phyloP scores from a whole-genome alignment of 2,888 invertebrate genomes.

The Chromoteleia sp. region DNA sequence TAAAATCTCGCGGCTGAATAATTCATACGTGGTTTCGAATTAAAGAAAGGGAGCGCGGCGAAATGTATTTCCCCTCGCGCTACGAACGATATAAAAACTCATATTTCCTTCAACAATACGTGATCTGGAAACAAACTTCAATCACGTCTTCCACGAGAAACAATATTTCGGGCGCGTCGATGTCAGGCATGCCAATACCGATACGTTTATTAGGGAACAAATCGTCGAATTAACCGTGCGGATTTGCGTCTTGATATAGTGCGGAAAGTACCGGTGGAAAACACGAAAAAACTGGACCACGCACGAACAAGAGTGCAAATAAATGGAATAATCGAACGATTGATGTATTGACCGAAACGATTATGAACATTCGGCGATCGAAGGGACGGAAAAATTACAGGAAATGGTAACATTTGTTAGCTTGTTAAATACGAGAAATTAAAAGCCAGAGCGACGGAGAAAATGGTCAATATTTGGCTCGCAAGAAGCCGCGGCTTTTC shows the following conservation, averaged over 20 bases:
- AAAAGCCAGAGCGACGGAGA: constrained; percentile 5
- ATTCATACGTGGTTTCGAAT: constrained; percentile 55
- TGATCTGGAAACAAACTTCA: constrained; percentile 64
- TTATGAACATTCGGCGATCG: constrained; percentile 9
- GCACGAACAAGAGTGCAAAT: background rate
- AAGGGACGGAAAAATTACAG: background rate
- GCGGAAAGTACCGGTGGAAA: constrained; percentile 11
- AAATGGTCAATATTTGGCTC: constrained; percentile 49
- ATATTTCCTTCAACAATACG: constrained; percentile 65
- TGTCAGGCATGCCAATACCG: constrained; percentile 36
- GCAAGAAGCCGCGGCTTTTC: constrained; percentile 34
- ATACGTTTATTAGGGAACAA: constrained; percentile 57
- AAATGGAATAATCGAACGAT: background rate
- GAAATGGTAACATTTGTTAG: constrained; percentile 22
- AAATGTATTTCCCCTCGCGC: constrained; percentile 36
- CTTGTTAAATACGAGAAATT: constrained; percentile 24
- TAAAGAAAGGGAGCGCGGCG: constrained; percentile 19
- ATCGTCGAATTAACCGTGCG: constrained; percentile 43
- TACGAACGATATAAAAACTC: constrained; percentile 60
- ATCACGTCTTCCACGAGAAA: constrained; percentile 53
- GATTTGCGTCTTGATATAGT: constrained; percentile 41
- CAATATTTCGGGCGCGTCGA: constrained; percentile 59
- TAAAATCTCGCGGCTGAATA: constrained; percentile 48
- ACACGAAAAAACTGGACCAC: background rate
- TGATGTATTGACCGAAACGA: background rate